These are phyloP conservation scores for Brachyhypopomus gauderio DNA, from an alignment of 2,113 vertebrate species.

Conservation along the genomic window DNA sequence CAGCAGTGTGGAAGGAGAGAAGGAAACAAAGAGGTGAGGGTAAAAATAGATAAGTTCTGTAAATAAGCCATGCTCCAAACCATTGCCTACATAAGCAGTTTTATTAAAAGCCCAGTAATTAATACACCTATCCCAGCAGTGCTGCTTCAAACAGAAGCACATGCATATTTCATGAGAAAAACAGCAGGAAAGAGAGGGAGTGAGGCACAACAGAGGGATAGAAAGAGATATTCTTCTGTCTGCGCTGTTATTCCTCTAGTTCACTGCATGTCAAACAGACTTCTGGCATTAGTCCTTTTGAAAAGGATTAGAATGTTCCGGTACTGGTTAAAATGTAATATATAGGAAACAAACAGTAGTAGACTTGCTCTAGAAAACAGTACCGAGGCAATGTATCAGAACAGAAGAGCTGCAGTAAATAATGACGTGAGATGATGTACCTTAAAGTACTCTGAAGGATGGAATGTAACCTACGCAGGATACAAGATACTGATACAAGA, in stretches of 20 bases:
- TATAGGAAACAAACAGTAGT: no score
- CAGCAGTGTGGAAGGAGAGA: conserved; percentile 25
- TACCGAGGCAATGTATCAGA: no score
- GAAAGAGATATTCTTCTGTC: not conserved
- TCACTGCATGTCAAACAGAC: not conserved
- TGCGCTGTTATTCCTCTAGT: not conserved
- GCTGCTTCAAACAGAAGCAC: conserved; percentile 47
- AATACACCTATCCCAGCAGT: conserved; percentile 49
- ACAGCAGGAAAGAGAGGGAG: not conserved
- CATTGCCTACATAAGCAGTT: conserved; percentile 55
- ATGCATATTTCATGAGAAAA: conserved; percentile 57
- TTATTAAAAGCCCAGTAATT: conserved; percentile 60
- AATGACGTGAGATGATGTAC: not conserved
- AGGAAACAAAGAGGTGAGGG: not conserved
- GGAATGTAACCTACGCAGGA: not conserved
- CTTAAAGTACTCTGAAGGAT: not conserved
- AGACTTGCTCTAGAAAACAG: no score
- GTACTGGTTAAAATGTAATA: no score
- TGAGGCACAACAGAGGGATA: not conserved
- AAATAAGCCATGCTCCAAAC: conserved; percentile 51
- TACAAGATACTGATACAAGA: not conserved
- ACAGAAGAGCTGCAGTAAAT: not conserved
- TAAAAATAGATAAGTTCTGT: conserved; percentile 52
- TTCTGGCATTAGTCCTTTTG: not conserved
- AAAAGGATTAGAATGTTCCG: not conserved